Base-by-base conservation (phyloP, 1,140 invertebrate genomes). In the Pogonomyrmex californicus region DNA sequence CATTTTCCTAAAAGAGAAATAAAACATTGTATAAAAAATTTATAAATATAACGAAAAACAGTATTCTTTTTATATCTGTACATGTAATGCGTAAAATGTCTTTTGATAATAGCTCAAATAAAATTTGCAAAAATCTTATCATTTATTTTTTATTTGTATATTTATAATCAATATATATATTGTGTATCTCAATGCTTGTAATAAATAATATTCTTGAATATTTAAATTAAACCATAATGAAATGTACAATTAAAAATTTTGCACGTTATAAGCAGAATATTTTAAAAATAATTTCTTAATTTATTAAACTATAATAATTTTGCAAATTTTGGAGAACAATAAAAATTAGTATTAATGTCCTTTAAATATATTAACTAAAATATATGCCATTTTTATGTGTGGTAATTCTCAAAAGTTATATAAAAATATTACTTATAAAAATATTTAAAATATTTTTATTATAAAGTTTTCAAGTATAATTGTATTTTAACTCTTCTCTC, bases 241-340 rank as follows among this genome's bases (percentile, higher is more conserved):
- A 14, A 49, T 7, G 23, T 47, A 68, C 47, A 47, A 68, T 30
- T 68, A 6, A 47, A 68, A 68, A 14, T 68, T 23, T 49, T 49
- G 5, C 6, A 2, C 5, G 36, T 56, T 6, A n/a, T 23, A 65
- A 41, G 41, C 23, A 12, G 33, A 47, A 49, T 49, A 30, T 49
- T 30, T 6, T 7, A 1, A 17, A 14, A 38, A 54, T 41, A 38
- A 1, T 41, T 41, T 54, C 7, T 56, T 38, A 54, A 54, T n/a
- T 56, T 9, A 23, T 9, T 10, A 56, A 73, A 41, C 23, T 73
- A 36, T 17, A 54, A 56, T 73, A 56, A 56, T 23, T 73, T 4
- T 56, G 5, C 9, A 73, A 66, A 23, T 66, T 41, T 71, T 71
- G 33, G 33, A 71, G 47, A 68, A n/a, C 33, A n/a, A n/a, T n/a